Conservation (phyloP, 1,140 invertebrate species). For the Campoletis sonorensis region DNA sequence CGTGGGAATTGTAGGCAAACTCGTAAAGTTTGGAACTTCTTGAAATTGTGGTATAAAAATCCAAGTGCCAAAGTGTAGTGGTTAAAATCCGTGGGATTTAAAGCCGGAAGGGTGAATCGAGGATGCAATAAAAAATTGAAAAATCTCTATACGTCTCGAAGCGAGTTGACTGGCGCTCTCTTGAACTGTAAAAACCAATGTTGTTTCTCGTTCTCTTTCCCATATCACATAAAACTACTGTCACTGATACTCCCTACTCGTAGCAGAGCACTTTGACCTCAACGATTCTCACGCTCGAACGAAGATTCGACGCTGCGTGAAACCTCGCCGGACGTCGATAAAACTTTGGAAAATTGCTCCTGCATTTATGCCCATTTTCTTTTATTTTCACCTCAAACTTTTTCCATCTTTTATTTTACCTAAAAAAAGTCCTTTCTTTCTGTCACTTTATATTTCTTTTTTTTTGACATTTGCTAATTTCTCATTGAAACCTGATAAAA, state of each 20-base stretch:
- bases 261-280: neutral
- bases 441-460: neutral
- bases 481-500: no score
- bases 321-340: slow-evolving; percentile 25
- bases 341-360: slow-evolving; percentile 15
- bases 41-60: no score
- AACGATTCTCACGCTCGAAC: slow-evolving; percentile 10
- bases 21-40: no score
- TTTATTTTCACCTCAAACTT: neutral
- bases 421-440: neutral
- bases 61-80: no score
- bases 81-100: no score
- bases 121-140: slow-evolving; percentile 34
- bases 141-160: slow-evolving; percentile 24
- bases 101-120: neutral
- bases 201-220: neutral
- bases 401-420: neutral
- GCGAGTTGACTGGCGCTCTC: slow-evolving; percentile 9
- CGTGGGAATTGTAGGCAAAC: no score
- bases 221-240: slow-evolving; percentile 18
- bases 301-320: slow-evolving; percentile 23
- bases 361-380: neutral
- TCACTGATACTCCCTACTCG: slow-evolving; percentile 3
- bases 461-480: neutral
- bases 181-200: slow-evolving; percentile 3